Base-by-base conservation (phyloP, 2,113 vertebrate species). In the Halichoeres trimaculatus region DNA sequence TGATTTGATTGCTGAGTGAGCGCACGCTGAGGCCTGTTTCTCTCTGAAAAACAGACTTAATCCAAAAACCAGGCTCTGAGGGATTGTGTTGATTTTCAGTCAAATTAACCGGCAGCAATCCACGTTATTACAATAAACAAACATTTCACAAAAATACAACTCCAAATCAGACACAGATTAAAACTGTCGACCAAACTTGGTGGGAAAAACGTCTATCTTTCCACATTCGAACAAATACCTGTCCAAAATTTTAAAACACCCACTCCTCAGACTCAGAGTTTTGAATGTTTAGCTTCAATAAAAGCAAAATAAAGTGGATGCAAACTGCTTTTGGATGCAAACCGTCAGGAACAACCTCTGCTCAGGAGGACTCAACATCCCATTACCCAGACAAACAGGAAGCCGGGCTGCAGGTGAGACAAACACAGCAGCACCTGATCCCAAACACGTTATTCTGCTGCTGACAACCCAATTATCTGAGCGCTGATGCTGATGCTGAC, bases 381-480 rank as follows among this genome's bases (percentile, higher is more conserved):
- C 1, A 2, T 40, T 67, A 36, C 10, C 34, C 30, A 19, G 13
- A 52, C 51, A 60, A 70, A 60, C 57, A 20, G 24, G 20, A 53
- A 36, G 20, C 41, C 63, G 40, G 16, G 26, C 24, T 4, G 17
- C 11, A 11, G 30, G 14, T 70, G 51, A 60, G 53, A 68, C 14
- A 19, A 22, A 36, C 65, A 54, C 57, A 68, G 66, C 63, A 11
- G 30, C 23, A 45, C 23, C 45, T 67, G 60, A 76, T 73, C 19
- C 47, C 65, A 54, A 13, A 5, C 69, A 24, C 40, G 71, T 76
- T 69, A 78, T 82, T 71, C 77, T 83, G 69, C 77, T 38, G 65
- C 81, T 77, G 78, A 82, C 75, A 77, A 56, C 38, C 72, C 81
- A 84, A 84, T 84, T 81, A 84, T 38, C 48, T 70, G 61, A 74